Evolutionary conservation across 2,113 vertebrate species (phyloP).

Genomic region (Catharus minimus): DNA sequence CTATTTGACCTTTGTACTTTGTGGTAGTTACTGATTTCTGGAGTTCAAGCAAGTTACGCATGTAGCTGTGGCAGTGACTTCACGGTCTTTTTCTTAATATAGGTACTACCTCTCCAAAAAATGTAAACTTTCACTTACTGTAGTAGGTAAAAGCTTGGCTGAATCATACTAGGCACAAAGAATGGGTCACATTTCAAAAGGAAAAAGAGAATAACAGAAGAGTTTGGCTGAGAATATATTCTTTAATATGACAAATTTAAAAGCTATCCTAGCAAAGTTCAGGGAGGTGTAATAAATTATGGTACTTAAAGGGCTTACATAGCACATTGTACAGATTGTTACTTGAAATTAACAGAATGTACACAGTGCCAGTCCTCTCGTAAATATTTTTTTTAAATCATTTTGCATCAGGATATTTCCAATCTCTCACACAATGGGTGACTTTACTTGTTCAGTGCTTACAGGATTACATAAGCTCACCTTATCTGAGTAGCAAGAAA

Average conservation of each 20-base stretch:
- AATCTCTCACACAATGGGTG: not conserved
- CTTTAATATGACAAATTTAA: not conserved
- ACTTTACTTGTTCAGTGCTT: not conserved
- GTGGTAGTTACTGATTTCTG: not conserved
- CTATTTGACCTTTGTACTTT: not conserved
- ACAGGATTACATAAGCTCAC: not conserved
- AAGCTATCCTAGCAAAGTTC: not conserved
- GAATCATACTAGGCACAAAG: not conserved
- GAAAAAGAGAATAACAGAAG: not conserved
- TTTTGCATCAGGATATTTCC: not conserved
- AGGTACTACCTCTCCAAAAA: not conserved
- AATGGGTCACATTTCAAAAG: not conserved
- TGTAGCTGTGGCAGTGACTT: not conserved
- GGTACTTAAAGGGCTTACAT: not conserved
- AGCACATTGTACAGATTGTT: not conserved
- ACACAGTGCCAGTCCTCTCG: not conserved
- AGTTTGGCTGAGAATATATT: not conserved
- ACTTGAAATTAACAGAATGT: not conserved
- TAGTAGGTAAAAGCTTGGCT: not conserved
- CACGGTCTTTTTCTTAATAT: not conserved
- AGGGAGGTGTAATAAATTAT: not conserved
- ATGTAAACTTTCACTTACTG: not conserved
- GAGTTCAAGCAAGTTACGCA: rapidly evolving
- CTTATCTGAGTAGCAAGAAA: not conserved
- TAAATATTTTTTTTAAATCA: not conserved